These are phyloP conservation scores for Sorex araneus DNA, from an alignment of 2,113 vertebrate species.

Conservation along the genomic window DNA sequence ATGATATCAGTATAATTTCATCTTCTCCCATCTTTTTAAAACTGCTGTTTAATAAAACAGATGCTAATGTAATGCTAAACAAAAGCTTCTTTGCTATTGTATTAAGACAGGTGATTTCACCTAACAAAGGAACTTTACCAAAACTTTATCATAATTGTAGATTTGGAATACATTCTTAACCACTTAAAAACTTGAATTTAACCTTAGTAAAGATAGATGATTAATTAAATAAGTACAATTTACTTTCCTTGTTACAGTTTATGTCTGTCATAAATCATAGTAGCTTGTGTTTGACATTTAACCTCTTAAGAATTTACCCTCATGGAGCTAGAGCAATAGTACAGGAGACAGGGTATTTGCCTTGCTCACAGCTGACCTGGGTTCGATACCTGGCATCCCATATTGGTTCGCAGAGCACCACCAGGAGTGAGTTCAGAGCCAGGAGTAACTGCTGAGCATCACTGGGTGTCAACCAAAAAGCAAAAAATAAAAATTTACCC, in stretches of 20 bases:
- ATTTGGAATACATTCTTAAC: constrained; percentile 40
- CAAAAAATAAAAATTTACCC: not conserved
- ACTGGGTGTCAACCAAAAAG: too few species aligned
- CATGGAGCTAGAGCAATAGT: too few species aligned
- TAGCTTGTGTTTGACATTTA: constrained; percentile 33
- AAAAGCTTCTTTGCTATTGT: not conserved
- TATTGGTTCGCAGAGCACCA: too few species aligned
- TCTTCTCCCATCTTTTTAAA: not conserved
- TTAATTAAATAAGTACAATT: not conserved
- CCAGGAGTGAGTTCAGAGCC: too few species aligned
- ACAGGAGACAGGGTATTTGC: too few species aligned
- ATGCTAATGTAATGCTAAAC: not conserved
- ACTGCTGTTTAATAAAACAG: too few species aligned
- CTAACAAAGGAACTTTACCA: not conserved
- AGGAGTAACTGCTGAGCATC: too few species aligned
- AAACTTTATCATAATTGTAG: not conserved
- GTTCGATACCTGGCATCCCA: too few species aligned
- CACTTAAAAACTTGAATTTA: constrained; percentile 36
- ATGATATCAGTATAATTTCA: not conserved
- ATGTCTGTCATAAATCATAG: not conserved
- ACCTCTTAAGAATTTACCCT: not conserved
- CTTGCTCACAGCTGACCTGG: too few species aligned
- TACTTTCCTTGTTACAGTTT: constrained; percentile 5
- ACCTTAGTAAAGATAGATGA: constrained; percentile 39
- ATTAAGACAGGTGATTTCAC: constrained; percentile 13